Evolutionary conservation across 2,888 invertebrate species (phyloP).

Genomic region (Conistra vaccinii): DNA sequence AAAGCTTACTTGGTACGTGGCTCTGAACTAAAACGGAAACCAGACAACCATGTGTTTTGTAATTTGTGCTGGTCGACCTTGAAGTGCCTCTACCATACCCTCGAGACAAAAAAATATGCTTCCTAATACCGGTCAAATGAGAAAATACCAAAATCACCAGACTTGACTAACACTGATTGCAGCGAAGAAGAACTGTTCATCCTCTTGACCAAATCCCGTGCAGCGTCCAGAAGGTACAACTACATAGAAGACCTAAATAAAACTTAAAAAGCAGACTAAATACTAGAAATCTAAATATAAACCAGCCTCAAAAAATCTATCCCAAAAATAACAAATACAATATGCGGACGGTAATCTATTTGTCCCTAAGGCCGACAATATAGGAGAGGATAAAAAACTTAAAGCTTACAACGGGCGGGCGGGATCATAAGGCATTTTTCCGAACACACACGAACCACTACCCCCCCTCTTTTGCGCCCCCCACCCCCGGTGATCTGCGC

Average conservation of each 20-base stretch:
- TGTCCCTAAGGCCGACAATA: constrained; percentile 72
- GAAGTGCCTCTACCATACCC: background rate
- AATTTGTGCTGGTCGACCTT: background rate
- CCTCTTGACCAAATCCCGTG: background rate
- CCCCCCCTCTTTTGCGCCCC: constrained; percentile 67
- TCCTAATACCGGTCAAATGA: background rate
- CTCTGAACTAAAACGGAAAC: background rate
- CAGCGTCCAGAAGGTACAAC: background rate
- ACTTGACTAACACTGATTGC: no score
- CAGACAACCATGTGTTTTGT: background rate
- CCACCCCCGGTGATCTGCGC: constrained; percentile 82
- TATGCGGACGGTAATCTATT: constrained; percentile 65
- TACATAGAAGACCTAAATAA: background rate
- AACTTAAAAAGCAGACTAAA: background rate
- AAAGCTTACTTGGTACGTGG: no score
- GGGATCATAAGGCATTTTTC: constrained; percentile 90
- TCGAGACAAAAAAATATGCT: background rate
- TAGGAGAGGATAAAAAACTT: constrained; percentile 79
- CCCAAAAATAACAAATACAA: constrained; percentile 61
- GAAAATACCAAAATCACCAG: background rate
- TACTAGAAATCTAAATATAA: constrained; percentile 2
- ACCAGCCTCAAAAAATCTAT: constrained; percentile 19
- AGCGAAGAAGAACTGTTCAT: background rate
- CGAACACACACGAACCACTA: constrained; percentile 85
- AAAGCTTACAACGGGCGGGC: constrained; percentile 74